Base-by-base conservation (phyloP, 1,140 invertebrate genomes). In the Himalopsyche phryganea region DNA sequence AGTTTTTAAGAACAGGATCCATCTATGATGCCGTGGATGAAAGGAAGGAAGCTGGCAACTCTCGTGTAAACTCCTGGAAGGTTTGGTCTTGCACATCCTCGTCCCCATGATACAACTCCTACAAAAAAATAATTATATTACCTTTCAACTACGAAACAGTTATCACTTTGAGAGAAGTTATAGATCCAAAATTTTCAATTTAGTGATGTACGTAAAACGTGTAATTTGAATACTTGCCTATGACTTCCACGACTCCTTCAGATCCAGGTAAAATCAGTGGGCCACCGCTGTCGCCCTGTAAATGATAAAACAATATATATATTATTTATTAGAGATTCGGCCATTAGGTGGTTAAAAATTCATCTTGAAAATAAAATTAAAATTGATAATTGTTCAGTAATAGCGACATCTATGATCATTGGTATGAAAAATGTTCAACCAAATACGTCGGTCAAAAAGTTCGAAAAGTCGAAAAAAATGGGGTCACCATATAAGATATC, bases 11-110 rank as follows among this genome's bases (percentile, higher is more conserved):
- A 52, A 10, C 61, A 63, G 14, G 47, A 33, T 0, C 17, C 19
- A 7, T 46, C 53, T 35, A 63, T 23, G 11, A 50, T 46, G 9
- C 36, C 41, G 32, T 59, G 57, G 6, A 63, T 14, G 36, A 63
- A 63, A 6, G 50, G 46, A 1, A 80, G 52, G 65, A 81, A 88
- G 28, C 77, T 76, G 6, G 83, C 77, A 0, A 89, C 81, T 52
- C 83, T 75, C 0, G 84, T 81, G 63, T 91, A 91, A 4, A 90
- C 85, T 1, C 88, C 88, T 1, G 88, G 86, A 35, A 79, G 69
- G 45, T 82, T 79, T 10, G 79, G 72, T 35, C 81, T 69, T 0
- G 82, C 88, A 68, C 89, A 91, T 1, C 86, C 86, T 28, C 81
- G 71, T 1, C 88, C 88, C 83, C 85, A 89, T 0, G 87, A 89